A percentile compares a stretch with the other conserved stretches of the same genome.
These are phyloP conservation scores for Nematostella vectensis DNA, from an alignment of 92 coral and sea anemone genomes.

Conservation along the genomic window DNA sequence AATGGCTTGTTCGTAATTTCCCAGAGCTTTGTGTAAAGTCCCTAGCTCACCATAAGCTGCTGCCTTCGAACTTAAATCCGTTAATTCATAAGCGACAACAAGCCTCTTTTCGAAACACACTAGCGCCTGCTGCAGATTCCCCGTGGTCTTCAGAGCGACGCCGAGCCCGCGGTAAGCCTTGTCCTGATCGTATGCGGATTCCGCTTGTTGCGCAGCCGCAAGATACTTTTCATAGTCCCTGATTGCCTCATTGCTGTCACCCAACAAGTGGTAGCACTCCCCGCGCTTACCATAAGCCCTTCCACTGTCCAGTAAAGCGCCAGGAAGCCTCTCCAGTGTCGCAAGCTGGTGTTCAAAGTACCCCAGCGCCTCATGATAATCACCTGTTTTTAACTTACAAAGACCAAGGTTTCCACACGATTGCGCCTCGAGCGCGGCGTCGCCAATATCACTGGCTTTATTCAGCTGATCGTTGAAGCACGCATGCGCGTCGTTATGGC, in stretches of 20 bases:
- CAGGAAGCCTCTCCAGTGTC: slow-evolving; percentile 56
- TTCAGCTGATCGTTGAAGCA: slow-evolving; percentile 78
- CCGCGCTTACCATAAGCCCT: slow-evolving; percentile 91
- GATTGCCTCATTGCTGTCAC: slow-evolving; percentile 72
- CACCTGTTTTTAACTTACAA: slow-evolving; percentile 60
- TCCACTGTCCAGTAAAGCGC: slow-evolving; percentile 77
- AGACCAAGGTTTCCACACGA: slow-evolving; percentile 83
- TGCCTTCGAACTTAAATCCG: slow-evolving; percentile 76
- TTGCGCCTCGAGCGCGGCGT: slow-evolving; percentile 51
- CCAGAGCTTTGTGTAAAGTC: slow-evolving; percentile 84
- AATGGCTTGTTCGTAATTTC: slow-evolving; percentile 89
- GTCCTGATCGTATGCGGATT: slow-evolving; percentile 85
- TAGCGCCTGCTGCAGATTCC: slow-evolving; percentile 90
- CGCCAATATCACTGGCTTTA: slow-evolving; percentile 67
- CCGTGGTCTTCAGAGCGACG: slow-evolving; percentile 73
- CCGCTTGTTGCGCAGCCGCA: slow-evolving; percentile 76
- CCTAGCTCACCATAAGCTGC: slow-evolving; percentile 95
- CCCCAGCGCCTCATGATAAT: slow-evolving; percentile 65
- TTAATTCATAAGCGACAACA: slow-evolving; percentile 90
- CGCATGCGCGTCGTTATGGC: slow-evolving; percentile 56
- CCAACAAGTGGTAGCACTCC: slow-evolving; percentile 74
- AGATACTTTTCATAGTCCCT: slow-evolving; percentile 68
- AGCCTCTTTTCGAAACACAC: slow-evolving; percentile 93
- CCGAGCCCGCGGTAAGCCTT: slow-evolving; percentile 99
- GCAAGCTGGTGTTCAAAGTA: slow-evolving; percentile 82